Evolutionary conservation across 1,140 invertebrate species (phyloP).

Genomic region (Propsilocerus akamusi): DNA sequence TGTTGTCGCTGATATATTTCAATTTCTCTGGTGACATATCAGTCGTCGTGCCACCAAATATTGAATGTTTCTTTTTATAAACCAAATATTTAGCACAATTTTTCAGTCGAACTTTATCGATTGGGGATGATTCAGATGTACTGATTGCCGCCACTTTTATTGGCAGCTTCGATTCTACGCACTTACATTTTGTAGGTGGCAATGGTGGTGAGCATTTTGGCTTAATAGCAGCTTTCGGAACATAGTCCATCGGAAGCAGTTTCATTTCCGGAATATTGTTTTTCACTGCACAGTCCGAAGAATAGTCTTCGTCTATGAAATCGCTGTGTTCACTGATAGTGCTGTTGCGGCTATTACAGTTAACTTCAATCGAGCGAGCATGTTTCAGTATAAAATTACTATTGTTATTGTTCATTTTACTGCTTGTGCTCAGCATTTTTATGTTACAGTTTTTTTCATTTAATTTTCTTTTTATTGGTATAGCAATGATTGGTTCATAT

Average conservation of each 20-base stretch:
- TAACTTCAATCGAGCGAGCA: too few species aligned
- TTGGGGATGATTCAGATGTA: background rate
- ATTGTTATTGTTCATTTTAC: background rate
- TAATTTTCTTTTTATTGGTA: too few species aligned
- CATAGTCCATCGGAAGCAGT: background rate
- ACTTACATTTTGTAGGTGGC: background rate
- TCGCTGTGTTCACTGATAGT: background rate
- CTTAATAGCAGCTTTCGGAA: background rate
- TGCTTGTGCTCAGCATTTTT: too few species aligned
- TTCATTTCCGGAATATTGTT: background rate
- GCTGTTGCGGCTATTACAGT: background rate
- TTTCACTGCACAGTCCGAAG: background rate
- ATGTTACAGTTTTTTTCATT: too few species aligned
- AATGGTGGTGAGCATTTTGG: background rate
- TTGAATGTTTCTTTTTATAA: slow-evolving; percentile 4
- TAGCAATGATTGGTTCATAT: too few species aligned
- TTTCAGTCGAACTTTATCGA: background rate
- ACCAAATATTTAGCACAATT: background rate
- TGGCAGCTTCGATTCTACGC: background rate
- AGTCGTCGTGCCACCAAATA: background rate
- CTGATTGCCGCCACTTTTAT: background rate
- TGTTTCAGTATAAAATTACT: background rate
- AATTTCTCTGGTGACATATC: background rate
- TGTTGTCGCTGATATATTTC: background rate
- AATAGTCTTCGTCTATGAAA: background rate